Percentiles rank a stretch among this genome's conserved stretches.
Conservation (phyloP, 2,113 vertebrate species). For the Prolemur simus region DNA sequence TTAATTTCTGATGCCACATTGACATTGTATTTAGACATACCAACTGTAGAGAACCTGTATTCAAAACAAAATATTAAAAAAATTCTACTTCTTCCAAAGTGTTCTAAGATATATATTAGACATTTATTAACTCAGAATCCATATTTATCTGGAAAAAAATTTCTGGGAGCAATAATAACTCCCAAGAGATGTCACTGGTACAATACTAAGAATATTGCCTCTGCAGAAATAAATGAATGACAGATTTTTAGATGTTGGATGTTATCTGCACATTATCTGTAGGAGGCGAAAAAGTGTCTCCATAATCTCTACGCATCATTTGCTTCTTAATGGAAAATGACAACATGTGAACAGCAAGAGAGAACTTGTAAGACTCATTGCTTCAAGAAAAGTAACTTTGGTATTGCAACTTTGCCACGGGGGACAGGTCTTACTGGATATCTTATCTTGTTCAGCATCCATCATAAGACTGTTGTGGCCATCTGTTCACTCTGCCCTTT, state of each 20-base stretch:
- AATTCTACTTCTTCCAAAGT: not conserved
- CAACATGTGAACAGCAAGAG: not conserved
- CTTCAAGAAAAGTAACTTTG: not conserved
- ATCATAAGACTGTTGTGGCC: not conserved
- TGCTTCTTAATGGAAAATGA: not conserved
- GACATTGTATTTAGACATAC: not conserved
- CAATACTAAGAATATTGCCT: constrained; percentile 22
- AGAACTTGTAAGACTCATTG: not conserved
- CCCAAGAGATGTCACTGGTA: not conserved
- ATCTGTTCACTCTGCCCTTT: not conserved
- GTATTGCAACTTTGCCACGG: not conserved
- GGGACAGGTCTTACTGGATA: not conserved
- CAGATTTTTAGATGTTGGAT: not conserved
- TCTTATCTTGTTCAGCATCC: too few relatives aligned
- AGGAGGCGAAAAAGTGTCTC: not conserved
- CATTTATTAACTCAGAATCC: not conserved
- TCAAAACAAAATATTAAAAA: not conserved
- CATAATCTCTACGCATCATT: not conserved
- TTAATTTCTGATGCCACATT: not conserved
- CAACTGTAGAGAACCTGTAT: not conserved
- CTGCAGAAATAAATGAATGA: not conserved
- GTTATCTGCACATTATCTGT: not conserved
- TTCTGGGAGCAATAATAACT: not conserved
- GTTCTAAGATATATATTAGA: not conserved
- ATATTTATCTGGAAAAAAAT: not conserved